Conservation (phyloP, 1,140 invertebrate genomes). For the Drosophila persimilis region DNA sequence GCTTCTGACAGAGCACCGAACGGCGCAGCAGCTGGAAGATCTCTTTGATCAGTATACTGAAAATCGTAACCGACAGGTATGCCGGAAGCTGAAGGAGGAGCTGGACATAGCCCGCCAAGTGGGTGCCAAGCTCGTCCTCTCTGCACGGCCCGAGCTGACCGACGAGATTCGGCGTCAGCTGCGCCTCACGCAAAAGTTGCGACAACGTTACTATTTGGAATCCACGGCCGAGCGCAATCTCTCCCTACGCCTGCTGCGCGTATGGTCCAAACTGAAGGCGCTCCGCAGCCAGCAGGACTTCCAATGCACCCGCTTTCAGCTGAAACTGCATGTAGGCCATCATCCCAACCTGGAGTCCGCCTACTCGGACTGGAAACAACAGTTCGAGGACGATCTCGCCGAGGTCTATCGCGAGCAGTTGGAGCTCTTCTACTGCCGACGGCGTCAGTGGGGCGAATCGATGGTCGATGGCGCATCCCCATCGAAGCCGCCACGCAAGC, state of each 20-base stretch:
- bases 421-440: constrained; percentile 68
- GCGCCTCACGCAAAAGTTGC: constrained; percentile 71
- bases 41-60: constrained; percentile 72
- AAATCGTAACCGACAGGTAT: constrained; percentile 52
- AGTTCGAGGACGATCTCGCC: constrained; percentile 76
- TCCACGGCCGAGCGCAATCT: constrained; percentile 66
- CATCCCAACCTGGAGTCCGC: constrained; percentile 32
- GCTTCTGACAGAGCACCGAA: constrained; percentile 81
- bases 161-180: constrained; percentile 45
- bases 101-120: constrained; percentile 77
- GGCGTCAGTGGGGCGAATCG: constrained; percentile 51
- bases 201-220: constrained; percentile 76
- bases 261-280: constrained; percentile 83
- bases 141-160: constrained; percentile 30
- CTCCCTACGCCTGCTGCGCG: constrained; percentile 69
- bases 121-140: constrained; percentile 49
- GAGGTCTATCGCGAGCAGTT: constrained; percentile 82
- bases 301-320: constrained; percentile 77
- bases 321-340: constrained; percentile 75
- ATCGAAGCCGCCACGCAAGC: constrained; percentile 64
- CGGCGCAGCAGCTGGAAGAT: constrained; percentile 77
- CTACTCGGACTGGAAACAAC: constrained; percentile 54
- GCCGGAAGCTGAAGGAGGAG: constrained; percentile 69
- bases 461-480: background rate
- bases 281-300: constrained; percentile 72